phyloP scores from a whole-genome alignment of 1,140 invertebrate genomes.

The Sarcophaga bullata region DNA sequence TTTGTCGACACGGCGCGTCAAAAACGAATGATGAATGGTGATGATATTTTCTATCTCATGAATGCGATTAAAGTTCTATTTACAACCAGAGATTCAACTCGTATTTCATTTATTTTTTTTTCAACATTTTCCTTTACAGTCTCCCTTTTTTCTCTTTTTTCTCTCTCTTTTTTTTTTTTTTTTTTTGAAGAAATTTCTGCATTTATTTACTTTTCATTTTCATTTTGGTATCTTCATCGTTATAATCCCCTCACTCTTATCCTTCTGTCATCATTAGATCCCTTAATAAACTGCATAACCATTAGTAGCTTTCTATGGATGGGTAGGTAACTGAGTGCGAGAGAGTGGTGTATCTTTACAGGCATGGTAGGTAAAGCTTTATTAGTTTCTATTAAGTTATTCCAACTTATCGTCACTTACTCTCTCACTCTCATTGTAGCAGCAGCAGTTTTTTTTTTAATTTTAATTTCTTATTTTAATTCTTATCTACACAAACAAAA shows the following conservation, averaged over 20 bases:
- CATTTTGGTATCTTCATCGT: not conserved
- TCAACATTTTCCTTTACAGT: not conserved
- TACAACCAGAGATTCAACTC: not conserved
- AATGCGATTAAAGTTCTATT: slow-evolving; percentile 33
- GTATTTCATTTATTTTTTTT: not conserved
- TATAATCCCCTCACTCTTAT: not conserved
- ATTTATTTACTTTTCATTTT: slow-evolving; percentile 20
- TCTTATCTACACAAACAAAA: too few relatives aligned
- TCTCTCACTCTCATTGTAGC: too few relatives aligned
- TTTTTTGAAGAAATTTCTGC: slow-evolving; percentile 23
- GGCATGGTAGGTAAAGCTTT: not conserved
- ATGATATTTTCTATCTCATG: slow-evolving; percentile 15
- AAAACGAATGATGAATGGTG: slow-evolving; percentile 29
- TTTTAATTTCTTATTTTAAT: too few relatives aligned
- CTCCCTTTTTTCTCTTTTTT: too few relatives aligned
- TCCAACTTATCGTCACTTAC: too few relatives aligned
- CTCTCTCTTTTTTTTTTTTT: not conserved
- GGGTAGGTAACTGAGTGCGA: not conserved
- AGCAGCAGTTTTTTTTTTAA: too few relatives aligned
- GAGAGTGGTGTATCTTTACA: not conserved
- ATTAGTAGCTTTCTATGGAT: not conserved
- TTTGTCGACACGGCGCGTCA: slow-evolving; percentile 26
- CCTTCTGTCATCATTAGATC: too few relatives aligned
- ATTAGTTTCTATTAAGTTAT: not conserved
- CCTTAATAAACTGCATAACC: not conserved